Evolutionary conservation across 2,888 invertebrate species (phyloP).

Genomic region (Melanchra persicariae): DNA sequence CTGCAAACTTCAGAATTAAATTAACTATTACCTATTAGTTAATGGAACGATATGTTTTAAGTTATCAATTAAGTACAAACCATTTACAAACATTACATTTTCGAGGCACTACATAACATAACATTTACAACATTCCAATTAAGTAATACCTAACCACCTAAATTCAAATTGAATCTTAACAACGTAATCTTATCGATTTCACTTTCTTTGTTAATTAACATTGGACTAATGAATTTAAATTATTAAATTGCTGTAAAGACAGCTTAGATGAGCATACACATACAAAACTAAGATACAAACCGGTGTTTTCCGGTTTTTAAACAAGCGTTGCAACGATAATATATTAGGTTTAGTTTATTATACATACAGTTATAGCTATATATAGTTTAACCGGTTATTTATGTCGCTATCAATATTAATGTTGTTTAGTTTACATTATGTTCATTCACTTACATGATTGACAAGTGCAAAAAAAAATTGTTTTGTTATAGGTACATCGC

Average conservation of each 20-base stretch:
- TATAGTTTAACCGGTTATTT: conserved; percentile 1
- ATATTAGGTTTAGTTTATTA: conserved; percentile 1
- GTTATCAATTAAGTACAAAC: conserved; percentile 11
- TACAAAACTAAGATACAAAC: conserved; percentile 7
- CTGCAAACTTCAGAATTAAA: conserved; percentile 1
- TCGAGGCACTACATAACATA: not conserved
- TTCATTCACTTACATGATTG: not conserved
- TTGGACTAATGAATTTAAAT: conserved; percentile 19
- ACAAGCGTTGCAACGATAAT: not conserved
- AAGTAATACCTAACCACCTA: not conserved
- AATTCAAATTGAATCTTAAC: not conserved
- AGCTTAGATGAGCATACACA: not conserved
- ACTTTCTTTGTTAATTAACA: conserved; percentile 31
- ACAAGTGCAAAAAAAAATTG: conserved; percentile 8
- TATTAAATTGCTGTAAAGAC: not conserved
- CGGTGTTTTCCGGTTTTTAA: conserved; percentile 10
- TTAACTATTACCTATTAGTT: not conserved
- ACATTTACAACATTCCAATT: conserved; percentile 23
- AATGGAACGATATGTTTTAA: not conserved
- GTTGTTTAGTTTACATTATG: not conserved
- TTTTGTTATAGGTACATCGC: not conserved
- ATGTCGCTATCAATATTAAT: conserved; percentile 6
- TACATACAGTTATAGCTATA: not conserved
- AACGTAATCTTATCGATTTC: not conserved
- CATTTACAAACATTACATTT: conserved; percentile 11